Conservation (phyloP, 2,888 invertebrate species). For the Pseudoips prasinana region DNA sequence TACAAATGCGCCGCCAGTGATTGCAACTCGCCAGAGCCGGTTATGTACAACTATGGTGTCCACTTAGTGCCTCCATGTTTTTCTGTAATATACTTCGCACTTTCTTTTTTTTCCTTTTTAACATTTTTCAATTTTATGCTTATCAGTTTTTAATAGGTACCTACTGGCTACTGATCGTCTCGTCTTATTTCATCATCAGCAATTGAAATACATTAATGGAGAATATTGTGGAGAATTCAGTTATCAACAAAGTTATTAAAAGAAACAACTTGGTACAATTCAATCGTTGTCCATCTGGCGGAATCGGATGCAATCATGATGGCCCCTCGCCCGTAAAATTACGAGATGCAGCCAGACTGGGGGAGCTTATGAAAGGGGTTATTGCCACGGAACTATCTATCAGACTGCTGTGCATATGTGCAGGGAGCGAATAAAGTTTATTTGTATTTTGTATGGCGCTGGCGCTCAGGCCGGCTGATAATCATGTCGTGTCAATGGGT, state of each 20-base stretch:
- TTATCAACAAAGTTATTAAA: slow-evolving; percentile 9
- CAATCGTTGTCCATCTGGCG: slow-evolving; percentile 41
- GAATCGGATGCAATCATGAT: slow-evolving; percentile 57
- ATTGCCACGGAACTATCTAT: slow-evolving; percentile 73
- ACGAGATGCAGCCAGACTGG: slow-evolving; percentile 66
- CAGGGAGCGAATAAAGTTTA: slow-evolving; percentile 79
- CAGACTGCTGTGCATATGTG: slow-evolving; percentile 63
- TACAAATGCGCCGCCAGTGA: slow-evolving; percentile 16
- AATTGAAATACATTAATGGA: no score
- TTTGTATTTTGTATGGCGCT: slow-evolving; percentile 74
- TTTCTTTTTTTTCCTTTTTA: slow-evolving; percentile 43
- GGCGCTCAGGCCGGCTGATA: slow-evolving; percentile 67
- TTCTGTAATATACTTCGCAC: slow-evolving; percentile 37
- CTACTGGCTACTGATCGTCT: no score
- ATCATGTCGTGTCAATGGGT: slow-evolving; percentile 67
- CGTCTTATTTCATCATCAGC: no score
- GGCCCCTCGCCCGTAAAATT: slow-evolving; percentile 73
- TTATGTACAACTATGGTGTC: slow-evolving; percentile 28
- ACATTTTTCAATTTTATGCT: slow-evolving; percentile 37
- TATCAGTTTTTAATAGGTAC: slow-evolving; percentile 2
- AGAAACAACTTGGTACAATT: slow-evolving; percentile 18
- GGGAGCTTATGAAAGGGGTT: slow-evolving; percentile 76
- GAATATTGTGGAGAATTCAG: slow-evolving; percentile 31
- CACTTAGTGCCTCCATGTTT: slow-evolving; percentile 38
- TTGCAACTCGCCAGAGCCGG: slow-evolving; percentile 29